Percentiles rank a stretch among this genome's conserved stretches.
Conservation (phyloP, 2,797 vertebrate genomes). For the Coluber constrictor region DNA sequence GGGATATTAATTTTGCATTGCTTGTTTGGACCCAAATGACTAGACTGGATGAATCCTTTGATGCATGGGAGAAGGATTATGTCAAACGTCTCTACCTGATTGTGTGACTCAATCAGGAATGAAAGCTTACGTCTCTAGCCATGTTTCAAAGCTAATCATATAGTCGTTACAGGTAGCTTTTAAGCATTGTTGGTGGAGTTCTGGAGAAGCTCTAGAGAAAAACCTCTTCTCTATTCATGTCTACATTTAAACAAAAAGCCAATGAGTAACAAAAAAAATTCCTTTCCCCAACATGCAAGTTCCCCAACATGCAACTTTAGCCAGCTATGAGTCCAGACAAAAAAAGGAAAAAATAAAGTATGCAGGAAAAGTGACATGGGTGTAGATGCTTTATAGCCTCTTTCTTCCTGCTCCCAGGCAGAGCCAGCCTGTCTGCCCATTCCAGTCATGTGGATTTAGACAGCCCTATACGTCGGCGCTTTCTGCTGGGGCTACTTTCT, state of each 20-base stretch:
- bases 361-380: slow-evolving; percentile 49
- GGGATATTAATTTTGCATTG: neutral
- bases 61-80: too few relatives aligned
- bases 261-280: neutral
- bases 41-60: neutral
- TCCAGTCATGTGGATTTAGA: slow-evolving; percentile 97
- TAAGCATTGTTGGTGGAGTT: neutral
- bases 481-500: slow-evolving; percentile 88
- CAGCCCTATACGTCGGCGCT: slow-evolving; percentile 89
- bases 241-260: accelerated
- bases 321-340: neutral
- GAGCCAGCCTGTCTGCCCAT: slow-evolving; percentile 95
- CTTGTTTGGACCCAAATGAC: neutral
- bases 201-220: neutral
- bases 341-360: neutral
- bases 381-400: slow-evolving; percentile 69
- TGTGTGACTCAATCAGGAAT: neutral
- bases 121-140: neutral
- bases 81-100: neutral
- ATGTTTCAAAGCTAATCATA: neutral
- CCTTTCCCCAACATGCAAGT: neutral
- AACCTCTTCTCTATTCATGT: neutral
- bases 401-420: slow-evolving; percentile 90
- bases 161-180: neutral
- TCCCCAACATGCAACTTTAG: neutral